Evolutionary conservation across 1,140 invertebrate species (phyloP), one percentile per base, ranked within the genome.

Genomic region (Vanessa tameamea): DNA sequence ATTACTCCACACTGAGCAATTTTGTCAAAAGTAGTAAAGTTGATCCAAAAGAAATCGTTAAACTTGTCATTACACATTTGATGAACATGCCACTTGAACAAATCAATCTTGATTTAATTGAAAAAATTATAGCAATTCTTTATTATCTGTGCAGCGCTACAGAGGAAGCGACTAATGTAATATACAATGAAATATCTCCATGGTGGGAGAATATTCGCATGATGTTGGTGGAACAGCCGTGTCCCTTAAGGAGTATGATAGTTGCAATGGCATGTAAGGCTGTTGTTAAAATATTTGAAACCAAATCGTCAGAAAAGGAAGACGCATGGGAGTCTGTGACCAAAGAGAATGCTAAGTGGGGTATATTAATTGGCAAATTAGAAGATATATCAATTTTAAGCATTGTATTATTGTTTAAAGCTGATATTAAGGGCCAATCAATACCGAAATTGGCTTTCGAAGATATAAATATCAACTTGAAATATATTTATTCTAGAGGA

Each of bases 311-410:
- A 53, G 93, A 94, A 37, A 94, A 95, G 64, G 94, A 95, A 64
- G 93, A 93, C 61, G 95, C 96, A 43, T 98, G 96, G 97, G 97
- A 98, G 90, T 95, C 95, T 71, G 94, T 98, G 20, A 96, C 97
- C 15, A 95, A 96, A 74, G 97, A 98, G 85, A 95, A 96, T 78
- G 96, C 97, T 71, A 95, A 96, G 84, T 98, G 98, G 96, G 96
- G 96, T 23, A 87, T 98, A 43, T 90, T 98, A 11, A 96, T 97
- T 23, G 96, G 96, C 73, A 98, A 98, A 93, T 93, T 99, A 71
- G 98, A 99, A 87, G 97, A 98, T 90, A 94, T 98, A 50, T 95
- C 97, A 7, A 94, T 97, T 64, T 90, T 99, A 7, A 95, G 95
- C 80, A 95, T 95, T 51, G 93, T 96, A 66, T 86, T 96, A 47